Base-by-base conservation (phyloP, 2,888 invertebrate genomes). In the Lasioglossum vierecki region DNA sequence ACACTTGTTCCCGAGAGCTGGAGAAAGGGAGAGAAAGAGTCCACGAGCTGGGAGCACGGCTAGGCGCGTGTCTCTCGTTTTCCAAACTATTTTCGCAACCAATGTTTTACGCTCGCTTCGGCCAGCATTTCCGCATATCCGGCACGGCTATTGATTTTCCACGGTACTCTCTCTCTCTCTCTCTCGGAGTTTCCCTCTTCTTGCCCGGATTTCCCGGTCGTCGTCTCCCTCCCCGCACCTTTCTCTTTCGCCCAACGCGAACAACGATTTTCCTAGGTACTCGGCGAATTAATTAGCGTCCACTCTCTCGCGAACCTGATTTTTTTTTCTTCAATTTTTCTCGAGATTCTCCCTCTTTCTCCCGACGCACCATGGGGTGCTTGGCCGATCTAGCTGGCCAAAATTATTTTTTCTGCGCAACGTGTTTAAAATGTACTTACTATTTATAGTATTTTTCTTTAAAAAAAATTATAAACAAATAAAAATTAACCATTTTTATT, bases 1-100 rank as follows among this genome's bases (percentile, higher is more conserved):
- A 92, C 91, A 92, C 91, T 92, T 91, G 91, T 41, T 88, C 84
- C 35, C 66, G 22, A 8, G n/a, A 4, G 11, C 26, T 5, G 30
- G 30, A 30, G 26, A 26, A 15, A 26, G 60, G 26, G 13, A 1
- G 60, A 60, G 57, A 60, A 4, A 26, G 60, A 26, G 26, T 63
- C 63, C 63, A 63, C 60, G 15, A 26, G 26, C 26, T 26, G 63
- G 63, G 30, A 63, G 15, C 15, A 30, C 63, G 63, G 30, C 15
- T 2, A 15, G 63, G 30, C 63, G 63, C 63, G 63, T 63, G 63
- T 63, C 63, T 73, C 73, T 39, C 72, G 53, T 73, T 63, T 44
- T 35, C 26, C 26, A 44, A 86, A 87, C 77, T 76, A 76, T 88
- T 89, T 83, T 88, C 68, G 1, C 30, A 4, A 11, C 4, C 39